Evolutionary conservation across 1,140 invertebrate species (phyloP).

Genomic region (Nautilus pompilius): DNA sequence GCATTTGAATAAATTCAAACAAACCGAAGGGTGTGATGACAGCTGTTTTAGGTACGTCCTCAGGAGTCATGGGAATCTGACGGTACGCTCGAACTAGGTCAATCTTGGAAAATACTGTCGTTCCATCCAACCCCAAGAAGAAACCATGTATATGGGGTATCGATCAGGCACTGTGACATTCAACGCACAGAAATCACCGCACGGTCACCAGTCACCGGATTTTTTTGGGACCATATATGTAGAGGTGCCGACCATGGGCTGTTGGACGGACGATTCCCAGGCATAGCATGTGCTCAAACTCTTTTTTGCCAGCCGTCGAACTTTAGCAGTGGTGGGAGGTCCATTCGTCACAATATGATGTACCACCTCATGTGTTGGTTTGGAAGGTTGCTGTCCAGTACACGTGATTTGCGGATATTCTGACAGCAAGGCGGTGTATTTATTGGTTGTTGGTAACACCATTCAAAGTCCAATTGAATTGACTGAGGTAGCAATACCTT

Average conservation of each 20-base stretch:
- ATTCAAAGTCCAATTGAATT: no score
- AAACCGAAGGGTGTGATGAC: conserved; percentile 24
- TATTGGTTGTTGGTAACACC: no score
- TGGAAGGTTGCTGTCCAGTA: no score
- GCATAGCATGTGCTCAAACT: not conserved
- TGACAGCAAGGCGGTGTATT: no score
- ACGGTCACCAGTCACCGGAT: conserved; percentile 46
- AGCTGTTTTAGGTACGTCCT: conserved; percentile 18
- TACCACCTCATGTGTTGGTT: no score
- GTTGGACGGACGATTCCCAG: not conserved
- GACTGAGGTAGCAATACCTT: no score
- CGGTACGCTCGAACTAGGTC: conserved; percentile 18
- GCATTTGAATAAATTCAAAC: conserved; percentile 20
- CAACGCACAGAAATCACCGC: conserved; percentile 55
- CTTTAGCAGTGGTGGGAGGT: no score
- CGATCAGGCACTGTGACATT: conserved; percentile 49
- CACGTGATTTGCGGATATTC: no score
- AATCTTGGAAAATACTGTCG: conserved; percentile 16
- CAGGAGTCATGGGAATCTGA: conserved; percentile 17
- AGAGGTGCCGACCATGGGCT: conserved; percentile 54
- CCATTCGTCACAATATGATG: no score
- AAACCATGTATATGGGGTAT: conserved; percentile 31
- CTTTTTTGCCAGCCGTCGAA: not conserved
- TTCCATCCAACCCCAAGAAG: conserved; percentile 10
- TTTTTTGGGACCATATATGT: conserved; percentile 54